A percentile compares a stretch with the other conserved stretches of the same genome.
Evolutionary conservation across 2,797 vertebrate genomes (phyloP).

Genomic region (Numenius phaeopus): DNA sequence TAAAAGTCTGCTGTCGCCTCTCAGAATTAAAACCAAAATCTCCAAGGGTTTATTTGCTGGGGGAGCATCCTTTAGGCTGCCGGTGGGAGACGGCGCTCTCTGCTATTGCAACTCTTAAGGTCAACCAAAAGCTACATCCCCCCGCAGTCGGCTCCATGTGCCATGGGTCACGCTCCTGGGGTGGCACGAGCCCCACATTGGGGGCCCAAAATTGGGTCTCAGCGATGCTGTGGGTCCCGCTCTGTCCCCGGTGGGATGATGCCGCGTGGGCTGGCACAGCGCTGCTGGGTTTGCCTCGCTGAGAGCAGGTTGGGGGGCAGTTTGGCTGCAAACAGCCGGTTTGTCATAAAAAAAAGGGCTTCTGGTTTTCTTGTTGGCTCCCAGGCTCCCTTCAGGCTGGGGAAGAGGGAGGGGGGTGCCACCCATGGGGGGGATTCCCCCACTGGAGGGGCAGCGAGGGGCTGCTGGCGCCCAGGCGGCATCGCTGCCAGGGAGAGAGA

Average conservation of each 20-base stretch:
- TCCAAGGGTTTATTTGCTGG: neutral
- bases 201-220: neutral
- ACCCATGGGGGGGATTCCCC: accelerated
- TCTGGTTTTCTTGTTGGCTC: neutral
- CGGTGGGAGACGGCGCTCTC: accelerated
- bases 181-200: neutral
- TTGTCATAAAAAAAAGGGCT: neutral
- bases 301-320: accelerated
- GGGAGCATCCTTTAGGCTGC: neutral
- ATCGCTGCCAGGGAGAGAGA: neutral
- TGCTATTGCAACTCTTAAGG: accelerated
- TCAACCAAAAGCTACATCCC: neutral
- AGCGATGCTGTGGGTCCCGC: accelerated
- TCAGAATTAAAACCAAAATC: neutral
- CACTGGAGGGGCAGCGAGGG: accelerated
- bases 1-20: neutral
- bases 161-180: accelerated
- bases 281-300: neutral
- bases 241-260: accelerated
- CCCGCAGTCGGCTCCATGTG: accelerated
- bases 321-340: neutral
- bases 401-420: neutral
- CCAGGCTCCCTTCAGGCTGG: neutral
- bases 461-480: accelerated
- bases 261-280: accelerated